A percentile compares a stretch with the other conserved stretches of the same genome.
Conservation (phyloP, 2,797 vertebrate genomes). For the Gymnothorax javanicus region DNA sequence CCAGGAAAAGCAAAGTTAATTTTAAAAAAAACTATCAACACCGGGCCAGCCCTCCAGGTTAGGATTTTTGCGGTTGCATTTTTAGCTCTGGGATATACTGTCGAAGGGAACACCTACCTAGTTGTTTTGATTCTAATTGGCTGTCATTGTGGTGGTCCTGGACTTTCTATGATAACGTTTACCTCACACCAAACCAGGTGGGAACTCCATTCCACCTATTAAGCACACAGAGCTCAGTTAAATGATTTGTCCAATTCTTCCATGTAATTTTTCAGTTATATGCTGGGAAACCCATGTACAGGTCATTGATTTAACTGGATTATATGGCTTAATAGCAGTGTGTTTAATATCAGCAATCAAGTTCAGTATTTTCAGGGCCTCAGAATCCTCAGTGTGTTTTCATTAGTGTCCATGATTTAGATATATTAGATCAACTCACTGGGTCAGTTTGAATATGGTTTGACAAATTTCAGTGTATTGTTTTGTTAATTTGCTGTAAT, state of each 20-base stretch:
- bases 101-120: neutral
- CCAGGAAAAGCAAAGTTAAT: too few species aligned
- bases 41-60: too few species aligned
- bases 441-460: neutral
- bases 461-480: neutral
- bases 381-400: neutral
- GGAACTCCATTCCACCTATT: neutral
- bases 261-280: neutral
- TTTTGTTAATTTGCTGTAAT: neutral
- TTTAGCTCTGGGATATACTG: neutral
- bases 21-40: too few species aligned
- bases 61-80: too few species aligned
- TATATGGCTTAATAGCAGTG: neutral
- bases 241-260: neutral
- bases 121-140: neutral
- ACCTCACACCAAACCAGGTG: neutral
- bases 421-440: neutral
- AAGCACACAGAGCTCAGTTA: neutral
- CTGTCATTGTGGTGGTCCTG: neutral
- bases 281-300: neutral
- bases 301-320: neutral
- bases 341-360: neutral
- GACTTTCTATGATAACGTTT: neutral
- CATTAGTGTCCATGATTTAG: neutral
- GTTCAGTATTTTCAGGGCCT: neutral